A percentile compares a stretch with the other conserved stretches of the same genome.
Evolutionary conservation across 2,113 vertebrate genomes (phyloP).

Genomic region (Dasyurus viverrinus): DNA sequence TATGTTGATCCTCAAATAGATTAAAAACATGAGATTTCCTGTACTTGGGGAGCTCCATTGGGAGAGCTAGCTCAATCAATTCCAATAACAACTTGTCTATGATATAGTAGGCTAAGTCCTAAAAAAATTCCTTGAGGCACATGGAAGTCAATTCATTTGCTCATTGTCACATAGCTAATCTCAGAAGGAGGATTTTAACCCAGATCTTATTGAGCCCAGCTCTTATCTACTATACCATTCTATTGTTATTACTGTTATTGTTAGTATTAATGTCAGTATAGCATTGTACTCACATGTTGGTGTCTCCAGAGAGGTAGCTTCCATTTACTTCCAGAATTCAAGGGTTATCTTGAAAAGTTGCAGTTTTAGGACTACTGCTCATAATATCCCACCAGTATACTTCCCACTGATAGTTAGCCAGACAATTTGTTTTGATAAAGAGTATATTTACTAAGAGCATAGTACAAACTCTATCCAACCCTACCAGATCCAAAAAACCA

Average conservation of each 20-base stretch:
- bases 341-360: too few relatives aligned
- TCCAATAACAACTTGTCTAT: not conserved
- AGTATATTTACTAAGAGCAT: too few relatives aligned
- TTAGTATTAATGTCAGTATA: not conserved
- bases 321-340: not conserved
- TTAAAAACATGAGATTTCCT: not conserved
- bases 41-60: too few relatives aligned
- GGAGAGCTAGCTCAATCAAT: not conserved
- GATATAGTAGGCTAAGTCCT: not conserved
- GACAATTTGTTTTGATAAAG: too few relatives aligned
- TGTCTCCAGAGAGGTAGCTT: not conserved
- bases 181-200: not conserved
- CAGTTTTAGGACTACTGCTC: too few relatives aligned
- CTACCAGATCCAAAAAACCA: too few relatives aligned
- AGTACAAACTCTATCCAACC: too few relatives aligned
- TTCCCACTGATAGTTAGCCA: too few relatives aligned
- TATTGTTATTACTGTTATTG: not conserved
- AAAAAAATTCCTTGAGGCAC: not conserved
- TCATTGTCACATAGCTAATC: not conserved
- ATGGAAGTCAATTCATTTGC: not conserved
- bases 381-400: too few relatives aligned
- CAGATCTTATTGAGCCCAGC: too few relatives aligned
- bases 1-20: not conserved
- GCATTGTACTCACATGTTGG: not conserved
- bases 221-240: not conserved